These are phyloP conservation scores for Saturnia pavonia DNA, from an alignment of 2,888 invertebrate species.

Conservation along the genomic window DNA sequence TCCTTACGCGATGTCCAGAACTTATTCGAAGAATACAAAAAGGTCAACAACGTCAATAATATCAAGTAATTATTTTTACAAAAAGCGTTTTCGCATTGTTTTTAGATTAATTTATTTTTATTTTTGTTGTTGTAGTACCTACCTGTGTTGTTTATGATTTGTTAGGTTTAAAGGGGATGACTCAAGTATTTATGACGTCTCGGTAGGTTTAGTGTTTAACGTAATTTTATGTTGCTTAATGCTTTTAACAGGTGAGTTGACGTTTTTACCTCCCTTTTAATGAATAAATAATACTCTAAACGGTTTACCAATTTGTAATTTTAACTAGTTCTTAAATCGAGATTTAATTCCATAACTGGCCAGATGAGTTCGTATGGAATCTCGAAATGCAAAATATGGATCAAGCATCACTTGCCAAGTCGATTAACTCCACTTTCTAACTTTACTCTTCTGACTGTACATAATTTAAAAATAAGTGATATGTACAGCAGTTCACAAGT, in stretches of 20 bases:
- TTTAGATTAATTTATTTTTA: slow-evolving; percentile 34
- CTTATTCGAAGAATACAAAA: slow-evolving; percentile 84
- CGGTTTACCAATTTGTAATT: not conserved
- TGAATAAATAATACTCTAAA: not conserved
- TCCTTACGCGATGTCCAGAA: slow-evolving; percentile 87
- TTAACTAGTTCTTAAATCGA: not conserved
- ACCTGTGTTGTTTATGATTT: slow-evolving; percentile 20
- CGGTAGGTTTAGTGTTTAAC: not conserved
- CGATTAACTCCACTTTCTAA: too few species aligned
- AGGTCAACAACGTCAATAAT: slow-evolving; percentile 54
- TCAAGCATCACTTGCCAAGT: too few species aligned
- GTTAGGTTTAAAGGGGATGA: slow-evolving; percentile 9
- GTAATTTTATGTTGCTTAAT: not conserved
- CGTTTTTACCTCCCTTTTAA: not conserved
- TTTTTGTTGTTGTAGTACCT: slow-evolving; percentile 23
- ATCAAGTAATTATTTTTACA: slow-evolving; percentile 39
- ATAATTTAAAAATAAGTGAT: too few species aligned
- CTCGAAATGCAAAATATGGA: too few species aligned
- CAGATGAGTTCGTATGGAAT: not conserved
- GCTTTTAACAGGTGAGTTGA: not conserved
- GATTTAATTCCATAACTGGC: not conserved
- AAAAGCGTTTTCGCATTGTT: slow-evolving; percentile 32
- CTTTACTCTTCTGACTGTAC: too few species aligned
- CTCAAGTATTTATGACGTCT: slow-evolving; percentile 10
- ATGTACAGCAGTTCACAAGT: too few species aligned